phyloP scores from a whole-genome alignment of 2,113 vertebrate species.

The Raphicerus campestris region DNA sequence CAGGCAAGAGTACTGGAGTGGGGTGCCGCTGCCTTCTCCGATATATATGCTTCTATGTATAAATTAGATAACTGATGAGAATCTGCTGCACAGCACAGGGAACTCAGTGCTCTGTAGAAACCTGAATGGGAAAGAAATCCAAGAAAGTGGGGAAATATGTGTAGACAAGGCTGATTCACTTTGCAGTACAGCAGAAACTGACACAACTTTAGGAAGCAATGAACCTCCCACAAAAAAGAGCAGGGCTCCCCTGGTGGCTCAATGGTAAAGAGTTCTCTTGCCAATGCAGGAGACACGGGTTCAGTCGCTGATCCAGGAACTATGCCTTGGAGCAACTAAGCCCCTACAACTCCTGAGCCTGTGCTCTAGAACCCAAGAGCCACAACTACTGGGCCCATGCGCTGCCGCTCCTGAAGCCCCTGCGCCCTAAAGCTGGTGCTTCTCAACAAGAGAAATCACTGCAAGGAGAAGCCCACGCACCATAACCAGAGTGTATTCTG shows the following conservation, averaged over 20 bases:
- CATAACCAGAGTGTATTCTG: not conserved
- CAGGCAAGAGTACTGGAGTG: no score
- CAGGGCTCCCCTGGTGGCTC: not conserved
- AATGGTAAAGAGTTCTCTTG: not conserved
- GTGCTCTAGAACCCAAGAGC: not conserved
- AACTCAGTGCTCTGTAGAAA: not conserved
- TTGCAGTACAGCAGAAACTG: not conserved
- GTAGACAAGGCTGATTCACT: not conserved
- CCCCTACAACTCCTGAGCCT: not conserved
- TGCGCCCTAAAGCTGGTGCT: rapidly evolving
- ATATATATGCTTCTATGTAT: not conserved
- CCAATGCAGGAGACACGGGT: not conserved
- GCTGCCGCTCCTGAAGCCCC: rapidly evolving
- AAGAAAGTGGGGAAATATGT: not conserved
- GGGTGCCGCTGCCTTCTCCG: no score
- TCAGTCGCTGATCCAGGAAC: not conserved
- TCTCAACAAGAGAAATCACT: not conserved
- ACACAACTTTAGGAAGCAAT: not conserved
- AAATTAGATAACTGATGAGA: not conserved
- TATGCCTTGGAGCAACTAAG: not conserved
- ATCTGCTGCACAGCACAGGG: not conserved
- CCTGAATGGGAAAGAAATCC: not conserved
- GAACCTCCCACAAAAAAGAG: not conserved
- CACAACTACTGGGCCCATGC: not conserved
- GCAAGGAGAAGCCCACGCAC: not conserved